Conservation (phyloP, 2,797 vertebrate species). For the Alectoris magna region DNA sequence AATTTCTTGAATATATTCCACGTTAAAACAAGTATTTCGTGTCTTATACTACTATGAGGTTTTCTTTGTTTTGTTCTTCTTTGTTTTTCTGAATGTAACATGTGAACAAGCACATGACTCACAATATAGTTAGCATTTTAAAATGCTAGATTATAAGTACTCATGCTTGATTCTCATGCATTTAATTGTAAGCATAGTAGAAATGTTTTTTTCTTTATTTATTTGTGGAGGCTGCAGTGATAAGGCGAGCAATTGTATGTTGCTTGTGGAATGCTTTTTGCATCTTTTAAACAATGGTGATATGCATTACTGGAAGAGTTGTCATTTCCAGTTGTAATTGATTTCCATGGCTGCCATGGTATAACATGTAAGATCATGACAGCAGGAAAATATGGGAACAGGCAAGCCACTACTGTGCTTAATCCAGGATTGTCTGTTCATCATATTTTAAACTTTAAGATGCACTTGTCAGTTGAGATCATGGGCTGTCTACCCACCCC, state of each 20-base stretch:
- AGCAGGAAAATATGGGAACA: conserved; percentile 57
- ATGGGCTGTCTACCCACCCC: conserved; percentile 3
- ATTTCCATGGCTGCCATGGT: conserved; percentile 60
- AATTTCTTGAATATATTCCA: conserved; percentile 3
- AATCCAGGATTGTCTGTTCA: conserved; percentile 45
- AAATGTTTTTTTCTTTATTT: background rate
- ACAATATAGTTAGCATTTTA: background rate
- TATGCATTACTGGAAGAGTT: conserved; percentile 55
- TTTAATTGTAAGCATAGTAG: background rate
- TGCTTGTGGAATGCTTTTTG: conserved; percentile 51
- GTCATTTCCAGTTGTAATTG: conserved; percentile 60
- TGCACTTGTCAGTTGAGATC: conserved; percentile 52
- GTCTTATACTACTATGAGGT: background rate
- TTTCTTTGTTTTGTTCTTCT: background rate
- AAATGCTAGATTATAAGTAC: background rate
- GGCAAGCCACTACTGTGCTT: conserved; percentile 25
- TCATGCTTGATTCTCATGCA: background rate
- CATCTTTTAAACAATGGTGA: conserved; percentile 49
- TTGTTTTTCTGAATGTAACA: background rate
- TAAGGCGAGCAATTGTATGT: conserved; percentile 43
- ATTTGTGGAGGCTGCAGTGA: background rate
- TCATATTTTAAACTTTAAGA: conserved; percentile 57
- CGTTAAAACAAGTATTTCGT: background rate
- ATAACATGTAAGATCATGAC: conserved; percentile 53
- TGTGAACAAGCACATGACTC: background rate